Percentiles rank a stretch among this genome's conserved stretches.
Conservation (phyloP, 2,888 invertebrate species). For the Keiferia lycopersicella region DNA sequence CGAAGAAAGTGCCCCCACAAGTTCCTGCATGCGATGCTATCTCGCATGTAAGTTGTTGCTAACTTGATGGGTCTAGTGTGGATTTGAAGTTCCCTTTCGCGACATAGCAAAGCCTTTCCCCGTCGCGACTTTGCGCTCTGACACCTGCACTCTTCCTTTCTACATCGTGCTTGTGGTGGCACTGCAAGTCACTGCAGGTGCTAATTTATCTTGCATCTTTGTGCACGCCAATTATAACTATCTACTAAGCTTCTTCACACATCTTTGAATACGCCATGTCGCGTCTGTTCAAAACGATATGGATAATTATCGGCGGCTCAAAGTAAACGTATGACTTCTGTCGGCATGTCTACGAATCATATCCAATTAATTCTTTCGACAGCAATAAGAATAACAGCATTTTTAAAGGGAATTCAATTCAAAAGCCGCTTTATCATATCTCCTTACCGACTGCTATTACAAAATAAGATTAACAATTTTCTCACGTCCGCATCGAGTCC, state of each 20-base stretch:
- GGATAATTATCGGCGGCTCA: conserved; percentile 15
- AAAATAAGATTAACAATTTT: conserved; percentile 73
- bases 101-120: conserved; percentile 73
- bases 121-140: conserved; percentile 68
- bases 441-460: conserved; percentile 58
- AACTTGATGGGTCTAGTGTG: conserved; percentile 57
- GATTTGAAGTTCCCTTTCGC: conserved; percentile 75
- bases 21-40: conserved; percentile 60
- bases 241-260: conserved; percentile 13
- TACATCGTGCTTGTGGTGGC: conserved; percentile 54
- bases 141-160: conserved; percentile 79
- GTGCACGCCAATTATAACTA: conserved; percentile 22
- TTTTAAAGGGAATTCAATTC: conserved; percentile 50
- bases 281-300: conserved; percentile 10
- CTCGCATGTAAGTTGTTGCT: conserved; percentile 55
- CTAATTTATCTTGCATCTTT: conserved; percentile 33
- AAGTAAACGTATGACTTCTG: conserved; percentile 4
- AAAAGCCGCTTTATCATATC: conserved; percentile 54
- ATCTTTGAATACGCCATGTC: conserved; percentile 16
- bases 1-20: conserved; percentile 68
- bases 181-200: conserved; percentile 38
- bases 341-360: conserved; percentile 19
- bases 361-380: conserved; percentile 27
- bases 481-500: conserved; percentile 75
- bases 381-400: conserved; percentile 37